phyloP scores from a whole-genome alignment of 2,888 invertebrate species.

The Trachelus troglodyta region DNA sequence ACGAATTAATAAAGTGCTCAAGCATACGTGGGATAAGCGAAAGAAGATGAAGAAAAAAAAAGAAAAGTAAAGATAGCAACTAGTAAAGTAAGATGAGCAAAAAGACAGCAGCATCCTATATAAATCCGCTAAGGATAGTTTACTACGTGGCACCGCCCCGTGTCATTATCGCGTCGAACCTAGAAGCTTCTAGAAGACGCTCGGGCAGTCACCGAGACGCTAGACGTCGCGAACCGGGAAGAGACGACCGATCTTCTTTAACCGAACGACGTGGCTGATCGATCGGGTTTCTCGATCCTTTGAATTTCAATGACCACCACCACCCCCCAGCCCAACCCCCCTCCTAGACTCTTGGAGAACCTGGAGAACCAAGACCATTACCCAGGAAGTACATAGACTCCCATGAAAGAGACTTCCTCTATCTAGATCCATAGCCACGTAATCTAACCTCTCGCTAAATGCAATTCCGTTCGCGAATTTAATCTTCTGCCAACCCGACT shows the following conservation, averaged over 20 bases:
- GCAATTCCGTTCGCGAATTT: conserved; percentile 1
- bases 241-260: conserved; percentile 1
- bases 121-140: conserved; percentile 61
- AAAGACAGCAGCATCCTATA: conserved; percentile 25
- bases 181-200: conserved; percentile 24
- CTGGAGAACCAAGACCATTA: neutral
- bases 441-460: neutral
- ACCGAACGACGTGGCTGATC: neutral
- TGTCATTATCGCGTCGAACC: conserved; percentile 57
- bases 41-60: too few species aligned
- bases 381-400: neutral
- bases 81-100: neutral
- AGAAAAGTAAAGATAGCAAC: neutral
- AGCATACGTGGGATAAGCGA: neutral
- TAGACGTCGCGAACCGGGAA: conserved; percentile 13
- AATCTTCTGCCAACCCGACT: neutral
- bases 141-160: conserved; percentile 60
- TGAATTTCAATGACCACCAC: conserved; percentile 21
- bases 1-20: neutral
- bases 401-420: neutral
- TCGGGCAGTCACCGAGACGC: conserved; percentile 11
- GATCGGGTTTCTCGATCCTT: conserved; percentile 24
- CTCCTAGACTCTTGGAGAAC: neutral
- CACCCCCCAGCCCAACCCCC: neutral
- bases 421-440: neutral